Conservation (phyloP, 2,888 invertebrate genomes). For the Schrankia costaestrigalis region DNA sequence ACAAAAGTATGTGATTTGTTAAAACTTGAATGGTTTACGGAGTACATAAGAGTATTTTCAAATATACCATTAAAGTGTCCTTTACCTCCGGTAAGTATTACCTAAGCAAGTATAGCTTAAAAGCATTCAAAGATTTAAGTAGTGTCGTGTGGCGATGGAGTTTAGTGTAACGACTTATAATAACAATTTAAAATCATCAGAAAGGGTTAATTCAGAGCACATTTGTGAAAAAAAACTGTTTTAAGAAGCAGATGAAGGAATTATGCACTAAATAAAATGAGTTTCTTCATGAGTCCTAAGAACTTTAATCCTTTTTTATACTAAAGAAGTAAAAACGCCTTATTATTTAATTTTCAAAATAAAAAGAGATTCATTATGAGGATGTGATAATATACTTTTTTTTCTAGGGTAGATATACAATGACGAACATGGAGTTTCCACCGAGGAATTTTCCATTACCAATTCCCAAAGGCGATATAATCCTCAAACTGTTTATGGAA, state of each 20-base stretch:
- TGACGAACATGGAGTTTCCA: conserved; percentile 1
- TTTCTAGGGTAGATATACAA: neutral
- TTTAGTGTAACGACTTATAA: no score
- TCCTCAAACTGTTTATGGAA: neutral
- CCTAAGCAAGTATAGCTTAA: neutral
- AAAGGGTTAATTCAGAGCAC: no score
- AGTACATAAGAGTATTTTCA: neutral
- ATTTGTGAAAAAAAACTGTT: no score
- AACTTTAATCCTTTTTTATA: no score
- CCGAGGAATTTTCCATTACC: conserved; percentile 2
- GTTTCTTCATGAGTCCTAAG: neutral
- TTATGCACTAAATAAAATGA: no score
- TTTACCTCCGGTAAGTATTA: neutral
- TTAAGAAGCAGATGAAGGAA: no score
- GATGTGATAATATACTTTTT: neutral
- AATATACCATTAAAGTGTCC: neutral
- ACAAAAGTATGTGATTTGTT: neutral
- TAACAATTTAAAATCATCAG: no score
- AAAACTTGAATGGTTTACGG: neutral
- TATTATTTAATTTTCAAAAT: no score
- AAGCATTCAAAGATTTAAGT: neutral
- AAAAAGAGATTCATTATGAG: no score
- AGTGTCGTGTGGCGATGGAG: no score
- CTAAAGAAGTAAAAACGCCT: no score
- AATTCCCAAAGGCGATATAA: neutral